Evolutionary conservation across 2,888 invertebrate genomes (phyloP), one percentile per base, ranked within the genome.

Genomic region (Crepidodera aurea): DNA sequence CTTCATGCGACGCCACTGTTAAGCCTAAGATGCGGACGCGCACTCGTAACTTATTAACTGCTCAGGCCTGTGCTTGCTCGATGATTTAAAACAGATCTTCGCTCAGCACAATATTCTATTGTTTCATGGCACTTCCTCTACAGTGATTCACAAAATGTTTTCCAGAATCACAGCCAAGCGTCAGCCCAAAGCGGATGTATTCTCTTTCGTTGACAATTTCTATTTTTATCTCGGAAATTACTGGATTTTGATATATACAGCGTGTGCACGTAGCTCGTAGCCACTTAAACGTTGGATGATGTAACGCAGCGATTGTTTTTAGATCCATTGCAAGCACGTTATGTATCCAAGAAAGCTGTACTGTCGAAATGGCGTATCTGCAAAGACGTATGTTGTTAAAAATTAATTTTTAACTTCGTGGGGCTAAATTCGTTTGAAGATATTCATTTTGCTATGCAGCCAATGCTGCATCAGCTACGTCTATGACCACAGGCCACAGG

Each of bases 11-110:
- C 48, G 48, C 15, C 22, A 27, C 27, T 48, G 48, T 16, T 46
- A 29, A 13, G 58, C 37, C 22, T 19, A 53, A 32, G 60, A 48
- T 53, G 44, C 46, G 65, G 57, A 51, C 61, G 63, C 51, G 48
- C 48, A 39, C 55, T 62, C 62, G 61, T 59, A 59, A 57, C 51
- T 55, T 60, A 57, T 63, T 63, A 42, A 1, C 32, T 51, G 32
- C 29, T 54, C 18, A 29, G 44, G 44, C 58, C 40, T 67, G 62
- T 51, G 62, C 64, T 62, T 53, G 50, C 61, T 64, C 53, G 57
- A 65, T 68, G 65, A 69, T 69, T 67, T 66, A 69, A 69, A 69
- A 64, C 68, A 69, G 66, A 69, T 67, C 68, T 54, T 60, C 48
- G 25, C 58, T 51, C 42, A 61, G 64, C 60, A 68, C 62, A 62